phyloP scores from a whole-genome alignment of 1,140 invertebrate genomes.

The Adoxophyes honmai region DNA sequence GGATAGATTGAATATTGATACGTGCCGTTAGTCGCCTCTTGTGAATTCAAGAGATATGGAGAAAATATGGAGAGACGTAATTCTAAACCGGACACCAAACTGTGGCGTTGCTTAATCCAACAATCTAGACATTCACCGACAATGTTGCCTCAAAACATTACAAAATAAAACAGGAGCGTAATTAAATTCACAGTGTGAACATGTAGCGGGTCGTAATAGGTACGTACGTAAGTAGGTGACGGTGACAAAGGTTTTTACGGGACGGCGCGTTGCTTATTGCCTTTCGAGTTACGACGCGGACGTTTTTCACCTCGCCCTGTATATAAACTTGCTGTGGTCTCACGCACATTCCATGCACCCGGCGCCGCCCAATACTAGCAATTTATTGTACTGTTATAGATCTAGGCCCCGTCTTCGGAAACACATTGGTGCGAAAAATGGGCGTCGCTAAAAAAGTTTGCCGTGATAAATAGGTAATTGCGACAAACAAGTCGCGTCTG shows the following conservation, averaged over 20 bases:
- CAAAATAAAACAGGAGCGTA: no score
- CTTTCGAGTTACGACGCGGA: slow-evolving; percentile 34
- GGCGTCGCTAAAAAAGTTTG: slow-evolving; percentile 13
- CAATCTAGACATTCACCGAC: no score
- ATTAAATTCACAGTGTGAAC: no score
- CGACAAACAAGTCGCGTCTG: no score
- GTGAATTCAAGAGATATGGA: no score
- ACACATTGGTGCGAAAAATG: slow-evolving; percentile 30
- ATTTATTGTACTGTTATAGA: slow-evolving; percentile 58
- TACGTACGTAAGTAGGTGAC: slow-evolving; percentile 11
- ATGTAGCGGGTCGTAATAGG: neutral
- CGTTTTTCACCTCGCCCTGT: slow-evolving; percentile 38
- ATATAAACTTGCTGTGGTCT: slow-evolving; percentile 39
- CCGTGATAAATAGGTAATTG: neutral
- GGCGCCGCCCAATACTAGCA: slow-evolving; percentile 42
- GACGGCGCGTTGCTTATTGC: slow-evolving; percentile 37
- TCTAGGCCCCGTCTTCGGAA: slow-evolving; percentile 34
- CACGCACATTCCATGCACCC: slow-evolving; percentile 49
- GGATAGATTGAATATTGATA: no score
- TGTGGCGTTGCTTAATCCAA: no score
- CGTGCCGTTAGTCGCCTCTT: no score
- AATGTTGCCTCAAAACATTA: no score
- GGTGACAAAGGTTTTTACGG: slow-evolving; percentile 39
- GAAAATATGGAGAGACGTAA: no score
- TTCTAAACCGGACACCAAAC: no score